These are phyloP conservation scores for Haliclona indistincta DNA, from an alignment of 37 sponge, comb jelly and placozoan species.

Conservation along the genomic window DNA sequence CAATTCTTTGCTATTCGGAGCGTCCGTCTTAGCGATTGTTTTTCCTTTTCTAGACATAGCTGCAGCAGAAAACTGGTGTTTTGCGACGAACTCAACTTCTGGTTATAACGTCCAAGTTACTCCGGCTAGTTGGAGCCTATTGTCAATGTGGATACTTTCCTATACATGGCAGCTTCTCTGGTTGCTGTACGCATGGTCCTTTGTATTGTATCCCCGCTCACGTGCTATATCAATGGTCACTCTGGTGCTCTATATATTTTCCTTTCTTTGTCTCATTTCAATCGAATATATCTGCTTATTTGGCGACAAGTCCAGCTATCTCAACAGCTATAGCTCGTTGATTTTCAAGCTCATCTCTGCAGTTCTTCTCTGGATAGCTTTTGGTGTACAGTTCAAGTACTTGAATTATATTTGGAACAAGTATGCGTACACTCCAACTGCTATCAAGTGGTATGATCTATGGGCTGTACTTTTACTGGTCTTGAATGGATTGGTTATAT, in stretches of 20 bases:
- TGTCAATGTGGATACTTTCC: constrained; percentile 62
- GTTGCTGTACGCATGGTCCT: constrained; percentile 59
- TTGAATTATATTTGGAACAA: neutral
- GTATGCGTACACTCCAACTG: neutral
- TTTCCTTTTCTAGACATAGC: no score
- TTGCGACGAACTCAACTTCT: no score
- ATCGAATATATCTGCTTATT: constrained; percentile 21
- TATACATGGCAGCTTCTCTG: constrained; percentile 64
- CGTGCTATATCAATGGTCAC: no score
- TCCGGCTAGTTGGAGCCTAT: constrained; percentile 53
- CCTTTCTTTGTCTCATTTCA: no score
- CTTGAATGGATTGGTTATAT: constrained; percentile 29
- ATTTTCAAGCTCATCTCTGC: constrained; percentile 28
- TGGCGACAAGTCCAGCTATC: constrained; percentile 3
- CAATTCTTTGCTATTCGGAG: no score
- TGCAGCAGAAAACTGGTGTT: no score
- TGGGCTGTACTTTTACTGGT: constrained; percentile 14
- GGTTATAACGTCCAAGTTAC: constrained; percentile 33
- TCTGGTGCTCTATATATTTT: no score
- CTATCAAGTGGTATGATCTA: neutral
- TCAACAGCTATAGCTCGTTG: constrained; percentile 12
- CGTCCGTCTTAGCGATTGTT: no score
- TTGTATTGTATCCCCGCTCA: constrained; percentile 38
- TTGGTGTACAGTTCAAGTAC: neutral
- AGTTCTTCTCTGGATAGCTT: neutral